These are phyloP conservation scores for Botia almorhae DNA, from an alignment of 2,797 vertebrate species.

Conservation along the genomic window DNA sequence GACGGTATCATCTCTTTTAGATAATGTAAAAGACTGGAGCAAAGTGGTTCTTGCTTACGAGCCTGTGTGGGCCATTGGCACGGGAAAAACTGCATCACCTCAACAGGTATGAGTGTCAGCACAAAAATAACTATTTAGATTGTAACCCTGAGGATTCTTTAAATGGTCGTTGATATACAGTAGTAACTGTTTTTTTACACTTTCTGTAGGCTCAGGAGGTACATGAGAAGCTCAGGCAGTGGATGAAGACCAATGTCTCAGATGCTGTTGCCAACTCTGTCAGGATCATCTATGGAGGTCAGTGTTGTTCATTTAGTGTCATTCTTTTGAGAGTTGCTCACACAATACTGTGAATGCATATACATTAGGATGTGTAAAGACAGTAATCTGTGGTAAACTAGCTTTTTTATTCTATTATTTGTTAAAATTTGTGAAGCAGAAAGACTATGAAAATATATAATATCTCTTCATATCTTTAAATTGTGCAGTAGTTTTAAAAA, in stretches of 20 bases:
- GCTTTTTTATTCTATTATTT: too few species aligned
- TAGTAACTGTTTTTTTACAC: not conserved
- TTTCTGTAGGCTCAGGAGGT: conserved; percentile 91
- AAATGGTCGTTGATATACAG: not conserved
- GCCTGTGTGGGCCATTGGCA: conserved; percentile 98
- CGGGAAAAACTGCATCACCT: conserved; percentile 95
- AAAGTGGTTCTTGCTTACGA: conserved; percentile 98
- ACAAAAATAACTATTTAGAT: not conserved
- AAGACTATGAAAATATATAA: too few species aligned
- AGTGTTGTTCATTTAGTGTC: conserved; percentile 43
- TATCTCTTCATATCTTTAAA: too few species aligned
- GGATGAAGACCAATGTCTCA: conserved; percentile 90
- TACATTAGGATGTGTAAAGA: too few species aligned
- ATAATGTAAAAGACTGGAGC: conserved; percentile 97
- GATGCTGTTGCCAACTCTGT: conserved; percentile 89
- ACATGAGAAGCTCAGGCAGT: conserved; percentile 91
- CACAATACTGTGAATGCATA: too few species aligned
- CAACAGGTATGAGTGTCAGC: conserved; percentile 83
- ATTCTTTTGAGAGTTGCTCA: too few species aligned
- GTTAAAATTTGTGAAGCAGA: too few species aligned
- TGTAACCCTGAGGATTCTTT: not conserved
- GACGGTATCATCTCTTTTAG: conserved; percentile 65
- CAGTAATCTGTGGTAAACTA: too few species aligned
- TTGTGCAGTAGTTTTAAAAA: too few species aligned
- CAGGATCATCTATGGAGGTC: conserved; percentile 98